Percentiles rank a stretch among this genome's conserved stretches.
Evolutionary conservation across 1,140 invertebrate species (phyloP).

Genomic region (Cyrtorhinus lividipennis): DNA sequence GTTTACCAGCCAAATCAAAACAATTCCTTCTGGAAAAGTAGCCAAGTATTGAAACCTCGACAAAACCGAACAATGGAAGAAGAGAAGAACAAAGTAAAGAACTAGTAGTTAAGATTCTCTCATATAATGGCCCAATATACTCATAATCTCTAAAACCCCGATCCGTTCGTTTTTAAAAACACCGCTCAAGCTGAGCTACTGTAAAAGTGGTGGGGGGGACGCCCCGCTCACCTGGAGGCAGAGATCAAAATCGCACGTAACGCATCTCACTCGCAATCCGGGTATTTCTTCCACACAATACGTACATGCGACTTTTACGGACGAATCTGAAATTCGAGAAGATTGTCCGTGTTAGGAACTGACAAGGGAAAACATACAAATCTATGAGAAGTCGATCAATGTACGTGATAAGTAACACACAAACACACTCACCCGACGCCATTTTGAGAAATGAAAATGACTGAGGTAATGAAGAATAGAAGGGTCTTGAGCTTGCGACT

Average conservation of each 20-base stretch:
- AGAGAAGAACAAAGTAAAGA: not conserved
- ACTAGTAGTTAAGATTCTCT: not conserved
- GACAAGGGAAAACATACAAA: not conserved
- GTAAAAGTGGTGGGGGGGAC: not conserved
- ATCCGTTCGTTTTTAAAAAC: not conserved
- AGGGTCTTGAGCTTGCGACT: too few relatives aligned
- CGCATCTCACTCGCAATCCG: conserved; percentile 72
- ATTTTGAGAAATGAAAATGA: too few relatives aligned
- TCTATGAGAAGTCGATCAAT: not conserved
- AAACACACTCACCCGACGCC: conserved; percentile 16
- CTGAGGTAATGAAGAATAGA: too few relatives aligned
- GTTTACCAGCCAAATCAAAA: too few relatives aligned
- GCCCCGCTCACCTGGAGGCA: conserved; percentile 66
- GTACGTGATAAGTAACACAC: not conserved
- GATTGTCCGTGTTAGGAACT: not conserved
- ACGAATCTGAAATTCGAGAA: conserved; percentile 40
- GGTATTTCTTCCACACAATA: conserved; percentile 84
- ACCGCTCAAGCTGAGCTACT: not conserved
- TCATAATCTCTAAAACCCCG: not conserved
- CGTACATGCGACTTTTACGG: conserved; percentile 70
- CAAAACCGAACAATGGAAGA: not conserved
- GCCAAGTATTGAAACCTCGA: not conserved
- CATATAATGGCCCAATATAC: not conserved
- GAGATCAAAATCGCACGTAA: conserved; percentile 77
- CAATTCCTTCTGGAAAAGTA: too few relatives aligned